These are phyloP conservation scores for Misgurnus anguillicaudatus DNA, from an alignment of 2,113 vertebrate species.

Conservation along the genomic window DNA sequence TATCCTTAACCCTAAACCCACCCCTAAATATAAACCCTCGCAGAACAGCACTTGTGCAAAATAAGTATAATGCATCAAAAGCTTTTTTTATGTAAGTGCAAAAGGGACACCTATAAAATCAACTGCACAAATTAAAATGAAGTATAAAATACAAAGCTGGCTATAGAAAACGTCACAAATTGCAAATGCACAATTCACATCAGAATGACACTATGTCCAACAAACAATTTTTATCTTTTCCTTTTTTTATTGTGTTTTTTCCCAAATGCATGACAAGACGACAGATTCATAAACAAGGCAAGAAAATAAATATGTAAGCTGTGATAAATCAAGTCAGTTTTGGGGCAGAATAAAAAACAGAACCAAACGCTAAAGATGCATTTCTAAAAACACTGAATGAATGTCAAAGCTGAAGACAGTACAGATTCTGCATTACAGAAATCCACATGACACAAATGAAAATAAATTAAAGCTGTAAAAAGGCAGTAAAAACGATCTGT, in stretches of 20 bases:
- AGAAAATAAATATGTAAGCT: background rate
- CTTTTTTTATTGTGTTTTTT: background rate
- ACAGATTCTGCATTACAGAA: background rate
- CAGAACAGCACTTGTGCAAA: too few relatives aligned
- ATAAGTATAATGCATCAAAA: too few relatives aligned
- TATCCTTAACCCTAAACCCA: too few relatives aligned
- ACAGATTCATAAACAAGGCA: background rate
- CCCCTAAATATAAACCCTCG: too few relatives aligned
- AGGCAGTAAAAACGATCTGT: conserved; percentile 18
- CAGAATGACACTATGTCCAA: too few relatives aligned
- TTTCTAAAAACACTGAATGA: background rate
- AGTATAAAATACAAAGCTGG: too few relatives aligned
- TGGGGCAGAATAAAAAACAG: conserved; percentile 22
- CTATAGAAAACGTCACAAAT: too few relatives aligned
- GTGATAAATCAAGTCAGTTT: background rate
- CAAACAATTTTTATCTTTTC: background rate
- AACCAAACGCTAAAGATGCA: background rate
- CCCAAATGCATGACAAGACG: background rate
- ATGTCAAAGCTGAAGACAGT: background rate
- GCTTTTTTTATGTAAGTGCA: too few relatives aligned
- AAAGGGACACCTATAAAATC: too few relatives aligned
- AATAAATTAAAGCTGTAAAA: conserved; percentile 30
- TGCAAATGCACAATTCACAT: too few relatives aligned
- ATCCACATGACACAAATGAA: background rate
- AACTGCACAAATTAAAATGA: too few relatives aligned